phyloP scores from a whole-genome alignment of 2,888 invertebrate species.

The Drosophila birchii region DNA sequence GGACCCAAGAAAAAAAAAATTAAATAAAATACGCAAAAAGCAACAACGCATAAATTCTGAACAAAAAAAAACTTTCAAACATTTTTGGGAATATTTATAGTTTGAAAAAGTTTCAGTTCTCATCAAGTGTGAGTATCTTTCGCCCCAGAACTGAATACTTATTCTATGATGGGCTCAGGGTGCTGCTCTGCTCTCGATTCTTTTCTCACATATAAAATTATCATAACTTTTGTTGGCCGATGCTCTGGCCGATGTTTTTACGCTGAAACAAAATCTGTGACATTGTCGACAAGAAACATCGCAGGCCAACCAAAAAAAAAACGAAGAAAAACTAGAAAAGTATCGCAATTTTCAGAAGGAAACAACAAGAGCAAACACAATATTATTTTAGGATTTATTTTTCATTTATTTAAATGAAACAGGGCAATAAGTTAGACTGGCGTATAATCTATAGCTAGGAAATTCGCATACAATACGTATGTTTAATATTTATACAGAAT shows the following conservation, averaged over 20 bases:
- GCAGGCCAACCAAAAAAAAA: constrained; percentile 13
- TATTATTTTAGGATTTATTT: constrained; percentile 26
- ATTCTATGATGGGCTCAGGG: constrained; percentile 12
- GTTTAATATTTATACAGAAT: constrained; percentile 25
- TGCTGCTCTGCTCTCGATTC: constrained; percentile 30
- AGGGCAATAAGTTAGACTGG: constrained; percentile 25
- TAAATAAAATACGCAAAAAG: constrained; percentile 20
- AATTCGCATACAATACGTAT: constrained; percentile 11
- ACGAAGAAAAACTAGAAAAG: constrained; percentile 27
- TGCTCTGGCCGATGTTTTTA: constrained; percentile 21
- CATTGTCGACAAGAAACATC: constrained; percentile 70
- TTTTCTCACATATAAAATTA: constrained; percentile 70
- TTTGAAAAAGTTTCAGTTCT: constrained; percentile 52
- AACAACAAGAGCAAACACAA: constrained; percentile 49
- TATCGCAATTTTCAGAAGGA: constrained; percentile 59
- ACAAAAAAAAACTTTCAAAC: constrained; percentile 52
- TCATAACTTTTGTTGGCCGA: constrained; percentile 63
- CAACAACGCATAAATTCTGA: constrained; percentile 26
- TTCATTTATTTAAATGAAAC: constrained; percentile 24
- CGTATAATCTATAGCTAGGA: constrained; percentile 8
- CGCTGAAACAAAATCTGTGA: constrained; percentile 77
- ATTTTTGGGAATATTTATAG: constrained; percentile 71
- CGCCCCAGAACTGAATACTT: constrained; percentile 13
- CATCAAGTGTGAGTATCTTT: constrained; percentile 19
- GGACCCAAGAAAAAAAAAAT: background rate